phyloP scores from a whole-genome alignment of 2,888 invertebrate species.

The Metalampra italica region DNA sequence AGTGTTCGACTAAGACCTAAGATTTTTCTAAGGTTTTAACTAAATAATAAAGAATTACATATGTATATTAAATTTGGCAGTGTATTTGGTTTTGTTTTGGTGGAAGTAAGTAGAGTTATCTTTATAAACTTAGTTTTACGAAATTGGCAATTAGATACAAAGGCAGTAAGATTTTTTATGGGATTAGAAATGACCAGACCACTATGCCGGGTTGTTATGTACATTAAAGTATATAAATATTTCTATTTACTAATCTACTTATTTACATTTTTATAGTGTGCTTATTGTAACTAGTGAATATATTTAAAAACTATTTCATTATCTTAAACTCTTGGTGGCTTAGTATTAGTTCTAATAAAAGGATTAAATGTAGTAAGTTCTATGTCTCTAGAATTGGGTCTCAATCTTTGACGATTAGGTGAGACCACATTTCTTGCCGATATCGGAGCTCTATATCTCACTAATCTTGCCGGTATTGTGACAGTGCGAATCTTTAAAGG shows the following conservation, averaged over 20 bases:
- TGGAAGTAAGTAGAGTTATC: no score
- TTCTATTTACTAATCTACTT: constrained; percentile 1
- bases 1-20: no score
- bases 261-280: constrained; percentile 22
- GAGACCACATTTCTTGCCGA: constrained; percentile 22
- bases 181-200: no score
- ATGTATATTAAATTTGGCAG: no score
- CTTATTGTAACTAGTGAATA: constrained; percentile 47
- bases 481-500: constrained; percentile 35
- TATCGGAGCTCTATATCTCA: constrained; percentile 31
- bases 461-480: constrained; percentile 30
- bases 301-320: constrained; percentile 17
- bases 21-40: no score
- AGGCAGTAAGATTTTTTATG: no score
- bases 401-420: constrained; percentile 25
- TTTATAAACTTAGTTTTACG: no score
- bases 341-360: constrained; percentile 40
- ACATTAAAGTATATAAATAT: constrained; percentile 12
- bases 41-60: no score
- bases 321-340: constrained; percentile 47
- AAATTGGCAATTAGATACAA: no score
- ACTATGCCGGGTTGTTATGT: no score
- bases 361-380: constrained; percentile 59
- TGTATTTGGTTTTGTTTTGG: no score
- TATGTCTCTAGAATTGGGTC: constrained; percentile 38